Evolutionary conservation across 2,113 vertebrate species (phyloP).

Genomic region (Colistium nudipinnis): DNA sequence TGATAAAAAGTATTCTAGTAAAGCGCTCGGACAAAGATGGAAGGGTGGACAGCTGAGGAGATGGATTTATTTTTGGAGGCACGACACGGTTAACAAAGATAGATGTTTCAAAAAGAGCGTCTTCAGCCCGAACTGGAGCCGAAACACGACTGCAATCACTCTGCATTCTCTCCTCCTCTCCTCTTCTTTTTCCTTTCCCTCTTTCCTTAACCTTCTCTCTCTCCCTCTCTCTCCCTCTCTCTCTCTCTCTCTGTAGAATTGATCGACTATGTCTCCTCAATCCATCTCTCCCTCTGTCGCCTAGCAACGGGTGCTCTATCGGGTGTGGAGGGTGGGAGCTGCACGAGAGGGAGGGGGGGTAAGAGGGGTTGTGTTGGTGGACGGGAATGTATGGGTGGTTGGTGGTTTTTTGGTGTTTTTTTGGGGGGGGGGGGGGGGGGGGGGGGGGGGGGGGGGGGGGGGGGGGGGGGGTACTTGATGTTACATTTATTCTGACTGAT

Average conservation of each 20-base stretch:
- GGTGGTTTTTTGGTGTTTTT: no score
- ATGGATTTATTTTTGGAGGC: slow-evolving; percentile 75
- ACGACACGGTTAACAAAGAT: slow-evolving; percentile 75
- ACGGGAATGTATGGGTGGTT: slow-evolving; percentile 33
- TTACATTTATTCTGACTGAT: slow-evolving; percentile 67
- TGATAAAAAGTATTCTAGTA: slow-evolving; percentile 71
- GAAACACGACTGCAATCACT: slow-evolving; percentile 73
- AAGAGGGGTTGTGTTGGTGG: slow-evolving; percentile 26
- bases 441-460: slow-evolving; percentile 43
- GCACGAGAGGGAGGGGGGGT: slow-evolving; percentile 60
- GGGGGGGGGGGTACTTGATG: slow-evolving; percentile 62
- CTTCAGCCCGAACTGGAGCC: slow-evolving; percentile 65
- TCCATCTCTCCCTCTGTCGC: slow-evolving; percentile 86
- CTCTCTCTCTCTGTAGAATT: slow-evolving; percentile 82
- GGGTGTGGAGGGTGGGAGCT: slow-evolving; percentile 82
- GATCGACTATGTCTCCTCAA: slow-evolving; percentile 85
- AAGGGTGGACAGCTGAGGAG: slow-evolving; percentile 73
- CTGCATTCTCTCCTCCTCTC: slow-evolving; percentile 71
- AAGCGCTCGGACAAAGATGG: slow-evolving; percentile 68
- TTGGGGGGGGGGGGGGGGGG: slow-evolving; percentile 59
- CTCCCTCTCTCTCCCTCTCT: slow-evolving; percentile 46
- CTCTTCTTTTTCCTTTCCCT: slow-evolving; percentile 41
- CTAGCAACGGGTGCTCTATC: slow-evolving; percentile 86
- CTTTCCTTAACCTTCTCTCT: slow-evolving; percentile 24
- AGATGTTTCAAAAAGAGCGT: slow-evolving; percentile 74